Evolutionary conservation across 2,888 invertebrate species (phyloP).

Genomic region (Heteropelma amictum): DNA sequence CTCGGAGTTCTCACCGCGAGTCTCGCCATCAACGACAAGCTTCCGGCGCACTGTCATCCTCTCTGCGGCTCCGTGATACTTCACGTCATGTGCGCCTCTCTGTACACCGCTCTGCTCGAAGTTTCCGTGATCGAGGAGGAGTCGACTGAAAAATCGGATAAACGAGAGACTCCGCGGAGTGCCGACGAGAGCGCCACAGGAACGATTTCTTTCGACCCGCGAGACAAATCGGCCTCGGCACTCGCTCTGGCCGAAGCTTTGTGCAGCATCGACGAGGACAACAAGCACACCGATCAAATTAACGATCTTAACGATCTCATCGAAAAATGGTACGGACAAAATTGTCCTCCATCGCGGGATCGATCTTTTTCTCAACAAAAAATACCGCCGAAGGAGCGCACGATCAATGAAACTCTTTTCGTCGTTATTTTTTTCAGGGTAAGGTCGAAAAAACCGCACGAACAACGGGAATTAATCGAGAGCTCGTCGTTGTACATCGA

Average conservation of each 20-base stretch:
- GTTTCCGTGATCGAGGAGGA: constrained; percentile 41
- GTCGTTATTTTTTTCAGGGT: constrained; percentile 49
- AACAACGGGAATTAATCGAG: constrained; percentile 56
- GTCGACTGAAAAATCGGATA: constrained; percentile 14
- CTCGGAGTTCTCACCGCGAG: constrained; percentile 80
- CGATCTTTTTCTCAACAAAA: neutral
- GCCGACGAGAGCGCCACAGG: constrained; percentile 42
- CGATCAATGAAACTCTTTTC: neutral
- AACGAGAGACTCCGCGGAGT: constrained; percentile 5
- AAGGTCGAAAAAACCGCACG: constrained; percentile 34
- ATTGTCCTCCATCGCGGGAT: neutral
- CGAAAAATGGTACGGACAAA: constrained; percentile 60
- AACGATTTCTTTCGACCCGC: constrained; percentile 62
- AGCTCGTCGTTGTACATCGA: constrained; percentile 68
- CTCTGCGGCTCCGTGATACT: constrained; percentile 85
- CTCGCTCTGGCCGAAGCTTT: constrained; percentile 88
- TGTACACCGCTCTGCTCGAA: constrained; percentile 81
- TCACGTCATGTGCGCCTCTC: constrained; percentile 81
- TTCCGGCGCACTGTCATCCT: constrained; percentile 86
- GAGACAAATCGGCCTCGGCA: constrained; percentile 75
- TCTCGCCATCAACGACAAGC: constrained; percentile 82
- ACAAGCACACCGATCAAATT: constrained; percentile 88
- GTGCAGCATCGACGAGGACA: constrained; percentile 88
- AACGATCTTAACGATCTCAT: constrained; percentile 80
- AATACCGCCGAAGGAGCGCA: too few relatives aligned